These are phyloP conservation scores for Pogonus chalceus DNA, from an alignment of 1,140 invertebrate species.

Conservation along the genomic window DNA sequence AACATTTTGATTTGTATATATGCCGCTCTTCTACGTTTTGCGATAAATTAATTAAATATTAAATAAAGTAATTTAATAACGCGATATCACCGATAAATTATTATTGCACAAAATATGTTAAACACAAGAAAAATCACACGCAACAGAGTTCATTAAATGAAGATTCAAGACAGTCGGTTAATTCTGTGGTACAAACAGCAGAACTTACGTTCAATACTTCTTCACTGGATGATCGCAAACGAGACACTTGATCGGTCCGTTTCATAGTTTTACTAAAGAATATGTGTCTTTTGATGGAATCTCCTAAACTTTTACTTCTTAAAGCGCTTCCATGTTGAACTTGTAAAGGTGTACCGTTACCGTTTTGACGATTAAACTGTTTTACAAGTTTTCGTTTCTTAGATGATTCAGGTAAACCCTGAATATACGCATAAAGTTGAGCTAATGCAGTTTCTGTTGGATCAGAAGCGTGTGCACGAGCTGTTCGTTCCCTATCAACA, in stretches of 20 bases:
- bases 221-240: constrained; percentile 24
- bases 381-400: constrained; percentile 80
- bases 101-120: too few relatives aligned
- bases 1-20: too few relatives aligned
- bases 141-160: not conserved
- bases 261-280: constrained; percentile 59
- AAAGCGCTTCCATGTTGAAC: constrained; percentile 38
- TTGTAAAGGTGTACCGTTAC: constrained; percentile 63
- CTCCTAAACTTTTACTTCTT: constrained; percentile 54
- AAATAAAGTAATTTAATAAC: too few relatives aligned
- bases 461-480: constrained; percentile 56
- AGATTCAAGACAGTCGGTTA: not conserved
- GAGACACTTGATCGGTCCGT: constrained; percentile 9
- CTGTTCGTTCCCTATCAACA: constrained; percentile 67
- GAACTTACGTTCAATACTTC: constrained; percentile 32
- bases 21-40: too few relatives aligned
- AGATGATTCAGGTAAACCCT: constrained; percentile 77
- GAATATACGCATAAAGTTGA: constrained; percentile 83
- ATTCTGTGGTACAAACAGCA: not conserved
- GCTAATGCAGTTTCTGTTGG: constrained; percentile 83
- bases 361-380: constrained; percentile 80
- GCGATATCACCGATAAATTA: too few relatives aligned
- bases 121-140: not conserved
- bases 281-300: constrained; percentile 77
- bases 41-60: too few relatives aligned